Base-by-base conservation (phyloP, 1,140 invertebrate genomes). In the Araneus ventricosus region DNA sequence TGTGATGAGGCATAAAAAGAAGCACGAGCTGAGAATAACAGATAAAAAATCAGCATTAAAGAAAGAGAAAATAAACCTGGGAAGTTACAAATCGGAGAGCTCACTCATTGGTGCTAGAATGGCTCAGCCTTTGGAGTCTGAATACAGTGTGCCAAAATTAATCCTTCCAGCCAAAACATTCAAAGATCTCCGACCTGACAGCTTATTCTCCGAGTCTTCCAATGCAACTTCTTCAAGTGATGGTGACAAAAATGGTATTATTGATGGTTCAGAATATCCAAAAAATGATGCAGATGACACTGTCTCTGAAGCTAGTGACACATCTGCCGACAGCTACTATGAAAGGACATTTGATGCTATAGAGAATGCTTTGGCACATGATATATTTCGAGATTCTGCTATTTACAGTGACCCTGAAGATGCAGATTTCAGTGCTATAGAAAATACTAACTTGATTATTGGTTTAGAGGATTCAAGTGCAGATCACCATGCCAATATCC, bases 101-200 rank as follows among this genome's bases (percentile, higher is more conserved):
- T 97, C 97, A 79, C 96, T 97, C 92, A 96, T 98, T 92, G 98
- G 98, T 1, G 97, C 98, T 45, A 96, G 98, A 90, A 98, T 98
- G 95, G 98, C 98, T 17, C 94, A 92, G 34, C 94, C 94, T 34
- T 57, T 93, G 17, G 94, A 95, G 52, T 97, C 97, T 0, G 98
- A 98, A 94, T 98, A 98, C 94, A 97, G 97, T 0, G 97, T 98
- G 95, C 97, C 98, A 10, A 96, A 96, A 63, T 96, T 96, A 0
- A 95, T 97, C 0, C 96, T 94, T 14, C 90, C 97, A 85, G 95
- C 95, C 41, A 27, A 93, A 93, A 30, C 75, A 39, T 41, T 52
- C 63, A 93, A 85, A 85, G 85, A 92, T 30, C 30, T 94, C 20
- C 94, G 96, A 84, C 95, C 96, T 1, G 95, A 96, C 92, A 96